A percentile compares a stretch with the other conserved stretches of the same genome.
These are phyloP conservation scores for Beaufortia kweichowensis DNA, from an alignment of 2,113 vertebrate species.

Conservation along the genomic window DNA sequence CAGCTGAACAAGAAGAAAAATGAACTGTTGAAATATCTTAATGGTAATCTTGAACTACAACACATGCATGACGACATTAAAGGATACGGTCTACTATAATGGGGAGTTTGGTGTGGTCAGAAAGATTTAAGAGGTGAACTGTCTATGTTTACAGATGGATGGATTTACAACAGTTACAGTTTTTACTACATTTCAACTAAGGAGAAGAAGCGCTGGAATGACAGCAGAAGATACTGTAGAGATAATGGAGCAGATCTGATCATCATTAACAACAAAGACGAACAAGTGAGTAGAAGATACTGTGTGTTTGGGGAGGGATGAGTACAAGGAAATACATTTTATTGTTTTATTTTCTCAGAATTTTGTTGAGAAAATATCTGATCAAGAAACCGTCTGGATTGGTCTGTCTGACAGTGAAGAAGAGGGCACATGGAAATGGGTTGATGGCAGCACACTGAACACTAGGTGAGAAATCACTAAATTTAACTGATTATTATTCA, in stretches of 20 bases:
- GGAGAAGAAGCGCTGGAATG: background rate
- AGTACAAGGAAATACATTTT: no score
- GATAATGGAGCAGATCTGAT: conserved; percentile 10
- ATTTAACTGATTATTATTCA: background rate
- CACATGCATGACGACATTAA: no score
- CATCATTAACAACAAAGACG: conserved; percentile 12
- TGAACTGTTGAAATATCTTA: background rate
- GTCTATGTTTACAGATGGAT: background rate
- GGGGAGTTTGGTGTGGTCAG: no score
- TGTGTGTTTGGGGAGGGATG: background rate
- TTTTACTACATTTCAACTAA: background rate
- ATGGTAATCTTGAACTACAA: background rate
- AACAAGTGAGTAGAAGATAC: background rate
- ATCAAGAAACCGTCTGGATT: background rate
- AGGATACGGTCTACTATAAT: no score
- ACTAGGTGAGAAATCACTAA: background rate
- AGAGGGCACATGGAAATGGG: conserved; percentile 2
- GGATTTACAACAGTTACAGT: background rate
- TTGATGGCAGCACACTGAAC: background rate
- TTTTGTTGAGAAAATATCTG: background rate
- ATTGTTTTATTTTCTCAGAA: background rate
- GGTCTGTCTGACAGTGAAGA: background rate
- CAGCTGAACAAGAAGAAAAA: background rate
- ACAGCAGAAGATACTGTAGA: background rate
- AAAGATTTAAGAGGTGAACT: background rate